A percentile compares a stretch with the other conserved stretches of the same genome.
phyloP scores from a whole-genome alignment of 2,797 vertebrate genomes.

The Galaxias olidus region DNA sequence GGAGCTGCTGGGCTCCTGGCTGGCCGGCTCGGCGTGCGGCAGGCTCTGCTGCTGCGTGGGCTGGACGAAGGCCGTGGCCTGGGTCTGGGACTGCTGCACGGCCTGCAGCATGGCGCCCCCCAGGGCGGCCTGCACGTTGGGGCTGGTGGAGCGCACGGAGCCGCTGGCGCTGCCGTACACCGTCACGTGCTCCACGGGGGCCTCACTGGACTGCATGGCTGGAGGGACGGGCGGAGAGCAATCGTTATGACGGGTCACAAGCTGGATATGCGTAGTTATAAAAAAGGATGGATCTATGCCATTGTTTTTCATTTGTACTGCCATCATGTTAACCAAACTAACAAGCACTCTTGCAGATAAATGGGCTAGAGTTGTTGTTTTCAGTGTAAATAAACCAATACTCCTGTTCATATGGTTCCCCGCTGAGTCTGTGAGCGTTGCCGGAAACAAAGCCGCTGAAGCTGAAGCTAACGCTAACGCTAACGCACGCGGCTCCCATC shows the following conservation, averaged over 20 bases:
- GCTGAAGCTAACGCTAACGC: too few relatives aligned
- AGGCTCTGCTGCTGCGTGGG: slow-evolving; percentile 95
- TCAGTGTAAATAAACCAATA: too few relatives aligned
- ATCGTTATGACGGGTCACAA: neutral
- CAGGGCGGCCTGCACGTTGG: slow-evolving; percentile 89
- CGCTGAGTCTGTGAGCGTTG: too few relatives aligned
- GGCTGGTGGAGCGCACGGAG: slow-evolving; percentile 96
- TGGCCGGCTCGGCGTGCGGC: slow-evolving; percentile 83
- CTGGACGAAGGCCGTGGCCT: slow-evolving; percentile 96
- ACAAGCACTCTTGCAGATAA: too few relatives aligned
- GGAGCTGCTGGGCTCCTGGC: slow-evolving; percentile 85
- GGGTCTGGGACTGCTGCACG: slow-evolving; percentile 87
- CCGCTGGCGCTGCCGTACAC: slow-evolving; percentile 94
- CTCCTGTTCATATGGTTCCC: too few relatives aligned
- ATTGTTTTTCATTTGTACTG: too few relatives aligned
- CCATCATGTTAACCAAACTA: too few relatives aligned
- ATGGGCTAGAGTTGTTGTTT: too few relatives aligned
- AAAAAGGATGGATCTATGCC: too few relatives aligned
- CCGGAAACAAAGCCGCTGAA: too few relatives aligned
- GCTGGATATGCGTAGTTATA: too few relatives aligned
- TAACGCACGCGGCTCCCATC: too few relatives aligned
- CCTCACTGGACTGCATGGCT: slow-evolving; percentile 90
- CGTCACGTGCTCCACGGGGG: slow-evolving; percentile 90
- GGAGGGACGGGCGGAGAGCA: slow-evolving; percentile 26
- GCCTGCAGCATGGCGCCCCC: slow-evolving; percentile 85